Conservation (phyloP, 2,888 invertebrate species). For the Chloromyia formosa region DNA sequence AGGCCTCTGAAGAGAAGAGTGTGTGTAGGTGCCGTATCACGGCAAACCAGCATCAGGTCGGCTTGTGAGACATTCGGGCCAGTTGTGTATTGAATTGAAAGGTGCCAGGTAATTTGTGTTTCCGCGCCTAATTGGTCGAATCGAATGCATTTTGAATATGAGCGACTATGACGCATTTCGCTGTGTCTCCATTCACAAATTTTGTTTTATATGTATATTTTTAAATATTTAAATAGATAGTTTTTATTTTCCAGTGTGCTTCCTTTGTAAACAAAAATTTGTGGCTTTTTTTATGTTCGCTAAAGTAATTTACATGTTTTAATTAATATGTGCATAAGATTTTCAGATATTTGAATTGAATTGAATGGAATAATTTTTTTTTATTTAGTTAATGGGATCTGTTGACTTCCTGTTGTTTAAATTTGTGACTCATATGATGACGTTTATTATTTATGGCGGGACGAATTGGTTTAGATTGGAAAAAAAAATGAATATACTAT, state of each 20-base stretch:
- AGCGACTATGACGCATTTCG: too few relatives aligned
- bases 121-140: slow-evolving; percentile 37
- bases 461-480: too few relatives aligned
- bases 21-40: slow-evolving; percentile 29
- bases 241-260: neutral
- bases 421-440: neutral
- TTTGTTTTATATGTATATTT: too few relatives aligned
- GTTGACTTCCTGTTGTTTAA: slow-evolving; percentile 21
- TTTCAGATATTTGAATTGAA: neutral
- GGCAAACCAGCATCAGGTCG: slow-evolving; percentile 14
- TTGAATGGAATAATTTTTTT: slow-evolving; percentile 28
- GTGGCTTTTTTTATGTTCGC: neutral
- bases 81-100: neutral
- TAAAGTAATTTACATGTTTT: neutral
- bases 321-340: slow-evolving; percentile 33
- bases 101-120: slow-evolving; percentile 42
- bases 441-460: too few relatives aligned
- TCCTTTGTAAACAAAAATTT: slow-evolving; percentile 26
- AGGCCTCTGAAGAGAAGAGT: too few relatives aligned
- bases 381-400: neutral
- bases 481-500: too few relatives aligned
- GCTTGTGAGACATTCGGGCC: neutral
- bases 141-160: slow-evolving; percentile 24
- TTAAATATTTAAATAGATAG: neutral
- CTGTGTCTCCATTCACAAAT: too few relatives aligned